Evolutionary conservation across 2,797 vertebrate genomes (phyloP).

Genomic region (Hemitrygon akajei): DNA sequence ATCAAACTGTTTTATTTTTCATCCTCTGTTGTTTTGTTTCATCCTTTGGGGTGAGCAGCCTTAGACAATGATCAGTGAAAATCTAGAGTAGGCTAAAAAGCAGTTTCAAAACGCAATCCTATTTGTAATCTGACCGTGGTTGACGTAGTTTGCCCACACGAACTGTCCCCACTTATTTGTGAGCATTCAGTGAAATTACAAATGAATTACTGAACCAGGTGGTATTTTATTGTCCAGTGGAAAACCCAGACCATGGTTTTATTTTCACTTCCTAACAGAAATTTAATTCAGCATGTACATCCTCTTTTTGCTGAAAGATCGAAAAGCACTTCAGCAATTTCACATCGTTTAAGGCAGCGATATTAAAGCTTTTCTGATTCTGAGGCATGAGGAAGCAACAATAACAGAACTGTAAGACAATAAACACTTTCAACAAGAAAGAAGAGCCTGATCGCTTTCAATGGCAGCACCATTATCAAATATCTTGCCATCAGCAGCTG

Average conservation of each 20-base stretch:
- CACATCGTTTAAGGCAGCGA: no score
- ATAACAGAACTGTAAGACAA: no score
- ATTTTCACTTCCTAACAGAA: neutral
- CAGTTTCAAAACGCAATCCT: neutral
- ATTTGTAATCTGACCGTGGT: neutral
- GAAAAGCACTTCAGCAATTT: no score
- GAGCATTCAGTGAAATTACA: neutral
- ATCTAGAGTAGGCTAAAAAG: neutral
- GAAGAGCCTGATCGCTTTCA: no score
- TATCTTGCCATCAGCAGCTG: no score
- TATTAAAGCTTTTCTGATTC: no score
- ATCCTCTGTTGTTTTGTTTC: neutral
- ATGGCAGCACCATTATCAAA: no score
- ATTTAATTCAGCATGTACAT: neutral
- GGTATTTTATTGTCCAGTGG: slow-evolving; percentile 22
- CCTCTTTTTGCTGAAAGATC: neutral
- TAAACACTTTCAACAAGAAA: no score
- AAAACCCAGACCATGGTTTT: slow-evolving; percentile 10
- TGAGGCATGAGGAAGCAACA: no score
- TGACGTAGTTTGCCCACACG: neutral
- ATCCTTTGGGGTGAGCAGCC: neutral
- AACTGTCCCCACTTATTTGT: neutral
- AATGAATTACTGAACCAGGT: neutral
- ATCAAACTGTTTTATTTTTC: neutral
- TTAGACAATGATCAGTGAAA: neutral